Conservation (phyloP, 2,113 vertebrate species). For the Serilophus lunatus region DNA sequence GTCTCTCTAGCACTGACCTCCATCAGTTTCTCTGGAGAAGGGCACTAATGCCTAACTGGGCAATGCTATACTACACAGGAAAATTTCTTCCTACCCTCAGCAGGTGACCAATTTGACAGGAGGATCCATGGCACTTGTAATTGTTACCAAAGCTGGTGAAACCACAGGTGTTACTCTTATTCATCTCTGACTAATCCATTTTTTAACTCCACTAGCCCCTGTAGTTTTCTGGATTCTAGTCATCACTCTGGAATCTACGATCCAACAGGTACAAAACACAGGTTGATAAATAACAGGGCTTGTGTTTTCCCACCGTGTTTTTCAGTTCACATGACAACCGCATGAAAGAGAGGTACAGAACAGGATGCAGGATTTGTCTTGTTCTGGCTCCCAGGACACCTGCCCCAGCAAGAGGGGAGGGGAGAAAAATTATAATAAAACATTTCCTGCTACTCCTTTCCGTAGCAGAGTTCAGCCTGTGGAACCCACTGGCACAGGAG, state of each 20-base stretch:
- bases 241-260: constrained; percentile 7
- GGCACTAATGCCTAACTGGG: background rate
- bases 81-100: background rate
- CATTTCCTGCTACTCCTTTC: constrained; percentile 45
- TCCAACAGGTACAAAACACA: constrained; percentile 17
- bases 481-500: constrained; percentile 23
- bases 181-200: constrained; percentile 35
- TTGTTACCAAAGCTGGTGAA: constrained; percentile 8
- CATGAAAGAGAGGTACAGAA: background rate
- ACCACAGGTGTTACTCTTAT: constrained; percentile 34
- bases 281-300: constrained; percentile 41
- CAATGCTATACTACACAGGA: background rate
- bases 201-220: constrained; percentile 13
- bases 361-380: constrained; percentile 7
- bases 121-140: background rate
- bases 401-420: background rate
- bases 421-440: background rate
- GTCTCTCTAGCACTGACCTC: background rate
- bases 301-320: background rate
- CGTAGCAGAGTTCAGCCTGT: background rate
- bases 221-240: constrained; percentile 18
- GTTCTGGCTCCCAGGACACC: background rate
- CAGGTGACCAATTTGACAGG: background rate
- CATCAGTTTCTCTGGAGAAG: background rate
- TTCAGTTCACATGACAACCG: constrained; percentile 1